These are phyloP conservation scores for Corythornis cristatus DNA, from an alignment of 2,113 vertebrate species.

Conservation along the genomic window DNA sequence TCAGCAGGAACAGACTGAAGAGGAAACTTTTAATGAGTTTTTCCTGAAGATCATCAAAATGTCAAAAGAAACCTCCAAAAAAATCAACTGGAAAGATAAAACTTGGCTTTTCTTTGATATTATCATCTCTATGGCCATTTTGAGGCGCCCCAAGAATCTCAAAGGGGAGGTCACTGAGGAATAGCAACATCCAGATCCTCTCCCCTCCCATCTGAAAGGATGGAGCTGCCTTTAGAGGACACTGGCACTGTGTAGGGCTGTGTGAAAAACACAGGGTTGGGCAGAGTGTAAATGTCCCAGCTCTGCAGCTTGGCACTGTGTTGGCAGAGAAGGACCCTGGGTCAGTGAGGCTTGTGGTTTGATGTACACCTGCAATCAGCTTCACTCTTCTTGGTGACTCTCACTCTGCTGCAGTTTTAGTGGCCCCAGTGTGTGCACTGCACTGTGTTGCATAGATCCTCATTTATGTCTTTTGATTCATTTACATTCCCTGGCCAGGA, in stretches of 20 bases:
- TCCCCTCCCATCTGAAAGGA: background rate
- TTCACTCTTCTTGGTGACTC: background rate
- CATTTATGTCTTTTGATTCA: background rate
- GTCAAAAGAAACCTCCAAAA: background rate
- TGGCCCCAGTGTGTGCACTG: background rate
- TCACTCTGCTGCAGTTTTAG: background rate
- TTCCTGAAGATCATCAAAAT: background rate
- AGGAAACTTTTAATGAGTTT: conserved; percentile 18
- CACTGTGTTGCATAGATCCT: background rate
- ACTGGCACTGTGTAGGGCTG: background rate
- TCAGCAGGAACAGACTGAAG: background rate
- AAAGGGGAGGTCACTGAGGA: background rate
- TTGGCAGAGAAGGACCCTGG: background rate
- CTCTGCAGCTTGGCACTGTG: background rate
- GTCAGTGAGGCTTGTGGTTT: background rate
- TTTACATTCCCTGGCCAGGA: background rate
- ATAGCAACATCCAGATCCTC: background rate
- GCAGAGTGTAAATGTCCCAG: background rate
- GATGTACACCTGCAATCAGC: background rate
- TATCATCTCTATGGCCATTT: background rate
- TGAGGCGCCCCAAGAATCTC: background rate
- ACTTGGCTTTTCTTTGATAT: background rate
- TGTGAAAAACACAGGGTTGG: background rate
- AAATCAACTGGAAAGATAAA: background rate
- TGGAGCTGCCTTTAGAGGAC: background rate